phyloP scores from a whole-genome alignment of 2,888 invertebrate species.

The Tenthredo distinguenda region DNA sequence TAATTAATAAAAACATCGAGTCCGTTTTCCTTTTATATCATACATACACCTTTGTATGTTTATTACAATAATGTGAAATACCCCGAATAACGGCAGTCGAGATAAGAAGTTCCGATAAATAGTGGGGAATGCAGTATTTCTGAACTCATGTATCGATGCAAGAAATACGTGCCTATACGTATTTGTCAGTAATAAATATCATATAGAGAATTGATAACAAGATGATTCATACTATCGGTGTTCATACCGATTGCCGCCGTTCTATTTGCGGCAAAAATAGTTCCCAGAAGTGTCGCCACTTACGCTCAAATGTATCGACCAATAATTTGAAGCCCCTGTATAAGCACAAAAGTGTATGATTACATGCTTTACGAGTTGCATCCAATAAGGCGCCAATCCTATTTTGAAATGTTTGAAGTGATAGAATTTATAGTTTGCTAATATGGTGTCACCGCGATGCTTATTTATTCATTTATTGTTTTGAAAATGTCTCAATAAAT shows the following conservation, averaged over 20 bases:
- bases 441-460: neutral
- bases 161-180: neutral
- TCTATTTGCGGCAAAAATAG: conserved; percentile 3
- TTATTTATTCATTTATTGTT: neutral
- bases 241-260: neutral
- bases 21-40: neutral
- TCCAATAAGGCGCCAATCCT: neutral
- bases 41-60: neutral
- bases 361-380: neutral
- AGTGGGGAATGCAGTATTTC: neutral
- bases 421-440: neutral
- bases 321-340: neutral
- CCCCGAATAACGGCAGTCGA: neutral
- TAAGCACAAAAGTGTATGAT: neutral
- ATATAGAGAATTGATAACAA: neutral
- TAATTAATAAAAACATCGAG: neutral
- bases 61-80: neutral
- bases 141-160: neutral
- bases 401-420: neutral
- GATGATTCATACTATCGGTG: neutral
- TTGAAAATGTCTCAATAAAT: neutral
- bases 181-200: neutral
- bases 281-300: neutral
- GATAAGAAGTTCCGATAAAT: neutral
- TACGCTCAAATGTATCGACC: neutral